Conservation (phyloP, 2,888 invertebrate genomes). For the Drosophila multiciliata region DNA sequence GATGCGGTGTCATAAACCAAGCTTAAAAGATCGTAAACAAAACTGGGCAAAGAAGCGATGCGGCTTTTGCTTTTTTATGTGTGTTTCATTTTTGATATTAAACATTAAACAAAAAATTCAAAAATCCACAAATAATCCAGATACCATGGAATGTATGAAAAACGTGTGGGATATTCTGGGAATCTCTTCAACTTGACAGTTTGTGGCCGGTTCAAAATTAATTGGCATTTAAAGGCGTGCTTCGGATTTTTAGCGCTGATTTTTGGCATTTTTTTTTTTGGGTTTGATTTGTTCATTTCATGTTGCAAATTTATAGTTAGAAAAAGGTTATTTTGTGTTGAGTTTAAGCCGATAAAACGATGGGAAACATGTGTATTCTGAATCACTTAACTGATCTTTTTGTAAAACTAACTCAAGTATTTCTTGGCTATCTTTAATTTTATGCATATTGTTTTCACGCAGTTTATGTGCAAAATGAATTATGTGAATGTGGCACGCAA, state of each 20-base stretch:
- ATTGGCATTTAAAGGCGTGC: slow-evolving; percentile 72
- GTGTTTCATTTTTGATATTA: slow-evolving; percentile 49
- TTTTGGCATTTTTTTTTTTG: slow-evolving; percentile 35
- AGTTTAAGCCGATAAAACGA: neutral
- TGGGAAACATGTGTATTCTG: slow-evolving; percentile 12
- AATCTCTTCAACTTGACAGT: slow-evolving; percentile 66
- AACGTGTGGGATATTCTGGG: slow-evolving; percentile 54
- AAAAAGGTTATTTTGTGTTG: slow-evolving; percentile 8
- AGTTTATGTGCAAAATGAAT: slow-evolving; percentile 83
- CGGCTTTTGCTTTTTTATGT: slow-evolving; percentile 41
- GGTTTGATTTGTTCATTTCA: slow-evolving; percentile 18
- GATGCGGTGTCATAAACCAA: slow-evolving; percentile 73
- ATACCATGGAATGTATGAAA: slow-evolving; percentile 10
- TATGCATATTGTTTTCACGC: slow-evolving; percentile 20
- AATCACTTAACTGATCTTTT: slow-evolving; percentile 1
- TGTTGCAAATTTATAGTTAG: slow-evolving; percentile 38
- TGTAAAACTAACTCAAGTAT: slow-evolving; percentile 12
- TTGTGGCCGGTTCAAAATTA: slow-evolving; percentile 58
- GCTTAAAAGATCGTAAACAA: slow-evolving; percentile 73
- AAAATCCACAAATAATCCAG: slow-evolving; percentile 43
- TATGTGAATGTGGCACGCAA: slow-evolving; percentile 83
- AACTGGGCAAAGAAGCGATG: slow-evolving; percentile 15
- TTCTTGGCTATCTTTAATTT: slow-evolving; percentile 1
- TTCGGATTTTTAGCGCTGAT: slow-evolving; percentile 40
- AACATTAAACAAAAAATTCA: slow-evolving; percentile 31